Evolutionary conservation across 2,888 invertebrate genomes (phyloP).

Genomic region (Mimumesa dahlbomi): DNA sequence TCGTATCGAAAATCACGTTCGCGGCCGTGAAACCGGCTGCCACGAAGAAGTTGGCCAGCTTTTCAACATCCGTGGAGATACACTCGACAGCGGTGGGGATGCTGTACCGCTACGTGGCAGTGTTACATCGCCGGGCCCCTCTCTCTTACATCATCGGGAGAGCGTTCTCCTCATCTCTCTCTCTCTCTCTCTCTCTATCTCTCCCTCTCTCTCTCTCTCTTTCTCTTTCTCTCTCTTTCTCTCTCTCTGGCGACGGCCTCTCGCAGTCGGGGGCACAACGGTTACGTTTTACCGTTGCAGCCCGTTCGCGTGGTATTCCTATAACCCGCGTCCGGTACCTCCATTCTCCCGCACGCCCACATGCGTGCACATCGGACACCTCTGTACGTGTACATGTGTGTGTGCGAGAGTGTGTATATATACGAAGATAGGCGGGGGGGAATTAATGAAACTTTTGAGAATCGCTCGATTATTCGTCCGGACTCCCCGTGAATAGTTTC

Average conservation of each 20-base stretch:
- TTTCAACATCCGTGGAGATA: too few relatives aligned
- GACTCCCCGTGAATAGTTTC: too few relatives aligned
- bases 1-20: too few relatives aligned
- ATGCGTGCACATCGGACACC: conserved; percentile 19
- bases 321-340: conserved; percentile 51
- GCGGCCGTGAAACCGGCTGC: too few relatives aligned
- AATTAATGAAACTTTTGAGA: background rate
- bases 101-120: conserved; percentile 76
- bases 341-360: conserved; percentile 53
- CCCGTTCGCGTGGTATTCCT: conserved; percentile 67
- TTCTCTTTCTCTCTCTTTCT: conserved; percentile 40
- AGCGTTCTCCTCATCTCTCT: too few relatives aligned
- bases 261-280: conserved; percentile 69
- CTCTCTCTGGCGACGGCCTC: conserved; percentile 47
- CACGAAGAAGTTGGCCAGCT: too few relatives aligned
- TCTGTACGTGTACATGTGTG: background rate
- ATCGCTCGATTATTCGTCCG: too few relatives aligned
- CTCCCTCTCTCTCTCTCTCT: too few relatives aligned
- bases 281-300: conserved; percentile 74
- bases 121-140: conserved; percentile 69
- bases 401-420: too few relatives aligned
- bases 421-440: conserved; percentile 21
- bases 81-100: conserved; percentile 68
- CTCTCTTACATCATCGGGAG: conserved; percentile 45
- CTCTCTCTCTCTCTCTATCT: conserved; percentile 38